These are phyloP conservation scores for Melanargia galathea DNA, from an alignment of 2,888 invertebrate species.

Conservation along the genomic window DNA sequence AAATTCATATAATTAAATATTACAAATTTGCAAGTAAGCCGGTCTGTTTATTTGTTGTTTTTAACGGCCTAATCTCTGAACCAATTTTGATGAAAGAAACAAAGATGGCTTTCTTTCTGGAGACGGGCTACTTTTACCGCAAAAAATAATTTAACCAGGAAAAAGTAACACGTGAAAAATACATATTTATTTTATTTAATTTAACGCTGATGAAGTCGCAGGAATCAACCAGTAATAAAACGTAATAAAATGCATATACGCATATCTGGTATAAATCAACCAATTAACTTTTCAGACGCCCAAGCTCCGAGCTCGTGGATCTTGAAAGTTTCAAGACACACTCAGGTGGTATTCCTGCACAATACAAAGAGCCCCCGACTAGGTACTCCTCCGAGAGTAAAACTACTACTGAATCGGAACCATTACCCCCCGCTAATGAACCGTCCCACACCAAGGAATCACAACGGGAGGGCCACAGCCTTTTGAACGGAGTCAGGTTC, in stretches of 20 bases:
- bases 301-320: conserved; percentile 91
- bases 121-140: not conserved
- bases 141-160: too few relatives aligned
- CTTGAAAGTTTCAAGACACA: conserved; percentile 91
- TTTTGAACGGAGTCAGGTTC: conserved; percentile 63
- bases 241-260: not conserved
- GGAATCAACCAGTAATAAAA: not conserved
- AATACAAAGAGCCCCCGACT: conserved; percentile 74
- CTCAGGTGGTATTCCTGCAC: conserved; percentile 80
- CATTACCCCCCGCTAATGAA: conserved; percentile 62
- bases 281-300: conserved; percentile 78
- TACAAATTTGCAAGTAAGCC: too few relatives aligned
- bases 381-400: conserved; percentile 76
- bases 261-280: not conserved
- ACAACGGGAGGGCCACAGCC: conserved; percentile 67
- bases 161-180: not conserved
- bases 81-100: not conserved
- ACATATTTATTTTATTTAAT: not conserved
- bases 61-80: not conserved
- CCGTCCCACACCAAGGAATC: conserved; percentile 61
- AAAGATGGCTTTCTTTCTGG: not conserved
- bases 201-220: not conserved
- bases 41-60: not conserved
- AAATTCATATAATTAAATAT: too few relatives aligned
- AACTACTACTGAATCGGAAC: conserved; percentile 81